Evolutionary conservation across 2,888 invertebrate genomes (phyloP).

Genomic region (Parnassius orleans): DNA sequence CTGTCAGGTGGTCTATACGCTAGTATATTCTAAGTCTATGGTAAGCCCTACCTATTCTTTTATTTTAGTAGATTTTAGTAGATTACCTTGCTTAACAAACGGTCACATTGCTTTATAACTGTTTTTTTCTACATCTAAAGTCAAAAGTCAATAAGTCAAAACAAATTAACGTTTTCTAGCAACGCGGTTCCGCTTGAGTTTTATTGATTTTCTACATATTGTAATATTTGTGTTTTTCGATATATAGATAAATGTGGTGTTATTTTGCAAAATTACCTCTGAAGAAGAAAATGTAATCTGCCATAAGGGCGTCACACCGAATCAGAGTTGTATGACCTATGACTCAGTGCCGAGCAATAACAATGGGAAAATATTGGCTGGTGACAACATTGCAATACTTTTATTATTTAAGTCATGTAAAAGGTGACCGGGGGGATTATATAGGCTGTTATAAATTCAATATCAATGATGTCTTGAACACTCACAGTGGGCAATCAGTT

Average conservation of each 20-base stretch:
- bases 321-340: conserved; percentile 30
- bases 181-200: conserved; percentile 20
- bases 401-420: conserved; percentile 29
- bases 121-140: background rate
- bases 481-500: conserved; percentile 71
- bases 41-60: too few species aligned
- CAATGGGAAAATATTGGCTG: conserved; percentile 55
- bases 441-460: conserved; percentile 66
- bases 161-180: conserved; percentile 3
- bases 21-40: too few species aligned
- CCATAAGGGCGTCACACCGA: conserved; percentile 29
- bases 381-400: conserved; percentile 37
- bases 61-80: too few species aligned
- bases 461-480: conserved; percentile 58
- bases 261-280: conserved; percentile 1
- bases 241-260: background rate
- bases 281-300: conserved; percentile 4
- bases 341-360: conserved; percentile 48
- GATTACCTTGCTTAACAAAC: too few species aligned
- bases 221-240: background rate
- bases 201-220: conserved; percentile 21
- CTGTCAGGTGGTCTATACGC: too few species aligned
- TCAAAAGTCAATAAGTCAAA: conserved; percentile 19
- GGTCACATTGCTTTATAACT: too few species aligned
- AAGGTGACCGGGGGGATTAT: conserved; percentile 66